A percentile compares a stretch with the other conserved stretches of the same genome.
Evolutionary conservation across 2,113 vertebrate genomes (phyloP).

Genomic region (Numenius arquata): DNA sequence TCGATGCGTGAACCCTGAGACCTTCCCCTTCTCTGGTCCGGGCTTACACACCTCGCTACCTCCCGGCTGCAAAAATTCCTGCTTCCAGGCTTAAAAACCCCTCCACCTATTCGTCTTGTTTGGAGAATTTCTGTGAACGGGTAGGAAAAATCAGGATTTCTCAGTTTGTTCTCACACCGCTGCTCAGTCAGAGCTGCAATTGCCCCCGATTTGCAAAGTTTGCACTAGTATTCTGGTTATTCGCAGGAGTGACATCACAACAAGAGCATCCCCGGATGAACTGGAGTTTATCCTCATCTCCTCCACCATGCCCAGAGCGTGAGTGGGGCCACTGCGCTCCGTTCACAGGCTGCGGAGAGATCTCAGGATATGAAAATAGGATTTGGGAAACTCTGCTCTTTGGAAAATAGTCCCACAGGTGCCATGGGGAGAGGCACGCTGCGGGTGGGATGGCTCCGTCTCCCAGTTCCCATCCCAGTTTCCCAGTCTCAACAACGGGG

Average conservation of each 20-base stretch:
- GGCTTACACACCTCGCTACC: not conserved
- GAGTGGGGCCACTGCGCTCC: not conserved
- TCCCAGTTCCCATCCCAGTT: not conserved
- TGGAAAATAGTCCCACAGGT: not conserved
- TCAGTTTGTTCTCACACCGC: not conserved
- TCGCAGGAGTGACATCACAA: not conserved
- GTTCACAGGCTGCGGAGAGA: not conserved
- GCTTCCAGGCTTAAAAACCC: not conserved
- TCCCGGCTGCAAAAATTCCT: not conserved
- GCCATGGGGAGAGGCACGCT: not conserved
- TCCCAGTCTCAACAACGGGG: not conserved
- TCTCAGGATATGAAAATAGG: not conserved
- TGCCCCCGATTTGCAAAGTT: not conserved
- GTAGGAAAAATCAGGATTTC: not conserved
- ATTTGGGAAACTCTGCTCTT: not conserved
- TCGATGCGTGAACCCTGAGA: not conserved
- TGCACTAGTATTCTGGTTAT: not conserved
- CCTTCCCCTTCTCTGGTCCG: not conserved
- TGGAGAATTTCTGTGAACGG: not conserved
- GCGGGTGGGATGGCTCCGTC: not conserved
- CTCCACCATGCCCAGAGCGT: accelerated
- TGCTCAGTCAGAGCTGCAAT: not conserved
- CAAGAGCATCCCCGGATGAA: not conserved
- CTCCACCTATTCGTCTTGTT: not conserved
- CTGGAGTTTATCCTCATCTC: not conserved